These are phyloP conservation scores for Hypanus sabinus DNA, from an alignment of 2,113 vertebrate genomes.

Conservation along the genomic window DNA sequence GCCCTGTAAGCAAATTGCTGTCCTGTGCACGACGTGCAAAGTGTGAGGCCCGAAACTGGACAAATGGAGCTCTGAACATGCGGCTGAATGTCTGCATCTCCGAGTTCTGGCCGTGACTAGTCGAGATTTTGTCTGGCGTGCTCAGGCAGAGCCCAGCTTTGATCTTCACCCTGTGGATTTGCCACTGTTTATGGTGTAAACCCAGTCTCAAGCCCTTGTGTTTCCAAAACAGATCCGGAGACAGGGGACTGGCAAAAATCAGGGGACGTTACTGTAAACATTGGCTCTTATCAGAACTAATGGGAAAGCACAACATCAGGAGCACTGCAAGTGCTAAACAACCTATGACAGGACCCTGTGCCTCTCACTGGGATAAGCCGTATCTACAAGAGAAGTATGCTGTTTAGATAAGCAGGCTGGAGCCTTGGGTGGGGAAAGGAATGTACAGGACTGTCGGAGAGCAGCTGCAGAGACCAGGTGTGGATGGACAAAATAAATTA, in stretches of 20 bases:
- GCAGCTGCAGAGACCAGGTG: too few relatives aligned
- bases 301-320: not conserved
- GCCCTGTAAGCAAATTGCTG: too few relatives aligned
- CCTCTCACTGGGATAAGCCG: not conserved
- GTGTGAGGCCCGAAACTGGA: not conserved
- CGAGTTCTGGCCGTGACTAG: not conserved
- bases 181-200: conserved; percentile 14
- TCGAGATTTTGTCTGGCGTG: not conserved
- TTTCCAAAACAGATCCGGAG: conserved; percentile 7
- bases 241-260: not conserved
- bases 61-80: not conserved
- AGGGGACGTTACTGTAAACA: not conserved
- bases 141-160: not conserved
- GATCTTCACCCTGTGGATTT: not conserved
- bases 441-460: too few relatives aligned
- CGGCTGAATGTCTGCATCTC: not conserved
- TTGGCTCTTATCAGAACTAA: not conserved
- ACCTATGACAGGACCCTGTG: not conserved
- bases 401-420: not conserved
- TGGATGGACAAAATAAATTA: too few relatives aligned
- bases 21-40: not conserved
- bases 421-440: too few relatives aligned
- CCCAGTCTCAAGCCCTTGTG: conserved; percentile 20
- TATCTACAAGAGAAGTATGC: not conserved
- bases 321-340: not conserved